phyloP scores from a whole-genome alignment of 2,797 vertebrate genomes.

The Lutjanus argentimaculatus region DNA sequence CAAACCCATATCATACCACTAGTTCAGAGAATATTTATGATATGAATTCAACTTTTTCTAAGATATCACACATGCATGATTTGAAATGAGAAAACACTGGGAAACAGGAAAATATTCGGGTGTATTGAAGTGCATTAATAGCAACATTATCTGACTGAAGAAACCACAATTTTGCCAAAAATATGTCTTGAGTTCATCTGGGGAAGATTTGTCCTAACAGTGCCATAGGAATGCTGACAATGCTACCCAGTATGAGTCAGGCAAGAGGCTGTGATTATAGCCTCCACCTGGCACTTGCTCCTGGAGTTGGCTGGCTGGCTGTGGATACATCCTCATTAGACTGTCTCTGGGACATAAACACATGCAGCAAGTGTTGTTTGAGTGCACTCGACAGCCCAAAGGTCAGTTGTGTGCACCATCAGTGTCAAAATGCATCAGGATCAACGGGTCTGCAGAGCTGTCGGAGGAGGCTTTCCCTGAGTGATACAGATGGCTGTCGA shows the following conservation, averaged over 20 bases:
- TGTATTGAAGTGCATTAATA: neutral
- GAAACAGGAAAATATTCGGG: neutral
- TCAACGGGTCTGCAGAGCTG: conserved; percentile 69
- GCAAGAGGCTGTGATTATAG: conserved; percentile 89
- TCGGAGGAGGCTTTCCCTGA: conserved; percentile 62
- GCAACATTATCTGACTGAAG: conserved; percentile 8
- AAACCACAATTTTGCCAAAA: conserved; percentile 14
- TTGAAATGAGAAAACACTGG: neutral
- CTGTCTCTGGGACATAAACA: conserved; percentile 86
- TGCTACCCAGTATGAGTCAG: conserved; percentile 55
- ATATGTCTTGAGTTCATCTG: conserved; percentile 28
- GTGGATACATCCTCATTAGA: conserved; percentile 87
- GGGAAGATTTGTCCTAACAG: conserved; percentile 22
- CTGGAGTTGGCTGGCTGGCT: conserved; percentile 80
- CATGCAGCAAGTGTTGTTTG: conserved; percentile 86
- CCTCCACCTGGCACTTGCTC: conserved; percentile 83
- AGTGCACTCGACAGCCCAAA: conserved; percentile 78
- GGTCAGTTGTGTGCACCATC: conserved; percentile 81
- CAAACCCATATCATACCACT: neutral
- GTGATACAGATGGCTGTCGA: conserved; percentile 69
- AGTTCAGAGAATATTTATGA: neutral
- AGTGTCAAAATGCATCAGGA: conserved; percentile 83
- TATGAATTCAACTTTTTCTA: neutral
- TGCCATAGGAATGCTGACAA: conserved; percentile 39
- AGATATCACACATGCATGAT: neutral